phyloP scores from a whole-genome alignment of 2,113 vertebrate species.

The Nyctereutes procyonoides region DNA sequence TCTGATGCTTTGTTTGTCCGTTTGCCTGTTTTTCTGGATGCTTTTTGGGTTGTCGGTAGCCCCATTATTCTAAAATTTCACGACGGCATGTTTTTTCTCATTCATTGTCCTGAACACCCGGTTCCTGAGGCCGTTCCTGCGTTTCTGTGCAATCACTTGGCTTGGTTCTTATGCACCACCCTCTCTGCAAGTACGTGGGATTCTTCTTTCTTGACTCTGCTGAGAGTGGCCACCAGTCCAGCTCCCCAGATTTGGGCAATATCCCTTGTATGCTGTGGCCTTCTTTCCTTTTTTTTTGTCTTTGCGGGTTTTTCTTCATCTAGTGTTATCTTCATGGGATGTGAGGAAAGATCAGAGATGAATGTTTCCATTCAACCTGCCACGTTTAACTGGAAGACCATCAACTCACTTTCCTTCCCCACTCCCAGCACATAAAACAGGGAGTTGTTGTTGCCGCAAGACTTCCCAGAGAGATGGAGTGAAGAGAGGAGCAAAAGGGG shows the following conservation, averaged over 20 bases:
- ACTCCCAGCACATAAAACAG: background rate
- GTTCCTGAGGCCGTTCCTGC: background rate
- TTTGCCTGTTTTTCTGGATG: background rate
- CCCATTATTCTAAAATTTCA: background rate
- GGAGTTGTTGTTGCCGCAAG: background rate
- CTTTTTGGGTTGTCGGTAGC: background rate
- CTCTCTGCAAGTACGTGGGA: background rate
- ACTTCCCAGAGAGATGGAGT: background rate
- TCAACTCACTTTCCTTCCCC: background rate
- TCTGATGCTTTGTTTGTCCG: background rate
- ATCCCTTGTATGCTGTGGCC: background rate
- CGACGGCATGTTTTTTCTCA: background rate
- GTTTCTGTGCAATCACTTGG: rapidly evolving
- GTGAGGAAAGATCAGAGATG: slow-evolving; percentile 17
- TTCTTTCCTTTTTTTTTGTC: background rate
- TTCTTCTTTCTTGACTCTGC: background rate
- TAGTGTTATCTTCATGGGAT: background rate
- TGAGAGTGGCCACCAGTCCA: background rate
- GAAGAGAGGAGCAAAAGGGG: background rate
- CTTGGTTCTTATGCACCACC: background rate
- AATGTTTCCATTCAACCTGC: background rate
- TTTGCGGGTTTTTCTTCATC: background rate
- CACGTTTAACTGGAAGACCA: background rate
- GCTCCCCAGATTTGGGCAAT: background rate
- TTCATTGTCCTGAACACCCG: background rate